Evolutionary conservation across 2,797 vertebrate species (phyloP).

Genomic region (Phataginus tetradactyla): DNA sequence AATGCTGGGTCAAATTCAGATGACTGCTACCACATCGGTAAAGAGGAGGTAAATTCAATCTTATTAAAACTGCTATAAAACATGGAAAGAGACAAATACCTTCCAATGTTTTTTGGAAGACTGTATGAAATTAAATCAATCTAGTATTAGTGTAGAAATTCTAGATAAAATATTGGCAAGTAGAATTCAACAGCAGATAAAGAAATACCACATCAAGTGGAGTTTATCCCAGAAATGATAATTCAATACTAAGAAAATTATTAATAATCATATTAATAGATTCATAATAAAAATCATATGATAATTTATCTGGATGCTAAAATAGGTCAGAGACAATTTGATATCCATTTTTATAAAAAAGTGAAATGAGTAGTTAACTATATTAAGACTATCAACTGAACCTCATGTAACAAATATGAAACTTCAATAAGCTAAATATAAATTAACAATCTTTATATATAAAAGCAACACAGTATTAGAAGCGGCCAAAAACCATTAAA

Average conservation of each 20-base stretch:
- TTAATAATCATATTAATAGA: background rate
- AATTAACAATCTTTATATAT: conserved; percentile 2
- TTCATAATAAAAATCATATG: conserved; percentile 3
- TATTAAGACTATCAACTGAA: background rate
- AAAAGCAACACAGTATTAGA: background rate
- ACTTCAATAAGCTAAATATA: background rate
- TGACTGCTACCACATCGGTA: background rate
- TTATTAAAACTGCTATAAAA: background rate
- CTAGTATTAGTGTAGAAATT: background rate
- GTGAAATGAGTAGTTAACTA: background rate
- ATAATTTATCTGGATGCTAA: background rate
- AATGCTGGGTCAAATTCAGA: conserved; percentile 4
- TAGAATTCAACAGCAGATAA: background rate
- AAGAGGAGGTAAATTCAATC: background rate
- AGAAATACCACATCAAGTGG: background rate
- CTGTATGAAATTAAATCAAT: background rate
- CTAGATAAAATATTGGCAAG: conserved; percentile 19
- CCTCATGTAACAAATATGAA: background rate
- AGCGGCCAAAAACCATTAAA: background rate
- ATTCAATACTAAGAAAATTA: background rate
- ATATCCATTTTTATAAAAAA: conserved; percentile 11
- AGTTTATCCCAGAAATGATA: conserved; percentile 14
- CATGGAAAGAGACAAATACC: background rate
- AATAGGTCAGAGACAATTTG: background rate
- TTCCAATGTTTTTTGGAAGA: background rate